Evolutionary conservation across 2,797 vertebrate genomes (phyloP).

Genomic region (Rousettus madagascariensis): DNA sequence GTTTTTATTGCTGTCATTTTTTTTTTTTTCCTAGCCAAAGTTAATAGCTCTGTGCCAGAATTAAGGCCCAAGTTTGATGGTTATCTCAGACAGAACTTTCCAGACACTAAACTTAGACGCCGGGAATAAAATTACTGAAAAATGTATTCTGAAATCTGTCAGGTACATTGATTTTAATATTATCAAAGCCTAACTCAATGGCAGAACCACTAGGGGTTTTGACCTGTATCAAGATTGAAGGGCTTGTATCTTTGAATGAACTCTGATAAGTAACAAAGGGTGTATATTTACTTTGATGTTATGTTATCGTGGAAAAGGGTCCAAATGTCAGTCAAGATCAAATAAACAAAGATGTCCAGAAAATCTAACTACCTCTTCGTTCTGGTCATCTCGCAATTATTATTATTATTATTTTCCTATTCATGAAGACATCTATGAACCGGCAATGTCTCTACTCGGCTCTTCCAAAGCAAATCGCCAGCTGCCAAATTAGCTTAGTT

Average conservation of each 20-base stretch:
- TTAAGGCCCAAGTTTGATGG: neutral
- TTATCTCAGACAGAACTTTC: neutral
- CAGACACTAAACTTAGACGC: neutral
- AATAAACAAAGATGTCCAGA: neutral
- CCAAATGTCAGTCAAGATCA: neutral
- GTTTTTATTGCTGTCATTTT: conserved; percentile 13
- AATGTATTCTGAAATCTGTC: neutral
- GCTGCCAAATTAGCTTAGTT: neutral
- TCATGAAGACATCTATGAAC: neutral
- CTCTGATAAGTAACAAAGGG: neutral
- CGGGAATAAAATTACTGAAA: neutral
- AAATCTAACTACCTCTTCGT: neutral
- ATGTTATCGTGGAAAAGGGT: neutral
- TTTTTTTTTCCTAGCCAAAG: neutral
- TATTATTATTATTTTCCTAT: neutral
- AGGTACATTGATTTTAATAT: neutral
- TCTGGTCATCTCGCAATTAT: neutral
- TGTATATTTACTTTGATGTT: neutral
- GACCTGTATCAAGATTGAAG: neutral
- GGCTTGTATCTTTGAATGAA: neutral
- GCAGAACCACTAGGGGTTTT: neutral
- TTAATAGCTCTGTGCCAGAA: neutral
- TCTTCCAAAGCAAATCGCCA: neutral
- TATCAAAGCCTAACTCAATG: neutral
- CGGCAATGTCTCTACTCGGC: neutral